Conservation (phyloP, 2,888 invertebrate genomes). For the Coremacera marginata region DNA sequence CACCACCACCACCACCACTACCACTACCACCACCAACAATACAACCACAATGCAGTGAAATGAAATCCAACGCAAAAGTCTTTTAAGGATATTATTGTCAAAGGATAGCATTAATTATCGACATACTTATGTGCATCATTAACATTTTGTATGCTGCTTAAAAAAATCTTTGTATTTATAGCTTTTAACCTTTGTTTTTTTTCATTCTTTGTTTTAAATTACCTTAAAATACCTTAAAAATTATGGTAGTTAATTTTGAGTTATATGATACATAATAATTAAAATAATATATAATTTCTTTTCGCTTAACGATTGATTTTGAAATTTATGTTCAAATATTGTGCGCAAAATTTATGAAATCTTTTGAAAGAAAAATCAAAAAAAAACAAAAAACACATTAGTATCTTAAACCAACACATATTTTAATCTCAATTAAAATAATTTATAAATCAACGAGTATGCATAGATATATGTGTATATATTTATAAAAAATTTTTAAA, state of each 20-base stretch:
- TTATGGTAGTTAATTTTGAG: conserved; percentile 12
- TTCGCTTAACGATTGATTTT: neutral
- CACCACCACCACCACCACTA: neutral
- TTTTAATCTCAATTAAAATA: neutral
- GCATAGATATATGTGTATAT: neutral
- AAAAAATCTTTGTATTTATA: conserved; percentile 17
- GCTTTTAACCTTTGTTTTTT: neutral
- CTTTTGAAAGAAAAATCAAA: neutral
- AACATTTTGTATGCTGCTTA: neutral
- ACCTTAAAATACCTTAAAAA: neutral
- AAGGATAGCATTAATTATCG: no score
- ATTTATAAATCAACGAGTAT: neutral
- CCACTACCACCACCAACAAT: neutral
- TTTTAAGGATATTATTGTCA: neutral
- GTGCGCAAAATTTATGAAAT: neutral
- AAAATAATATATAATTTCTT: neutral
- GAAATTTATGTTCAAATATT: neutral
- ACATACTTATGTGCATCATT: no score
- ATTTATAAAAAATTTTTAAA: neutral
- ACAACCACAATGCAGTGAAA: neutral
- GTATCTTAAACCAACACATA: neutral
- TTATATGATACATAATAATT: no score
- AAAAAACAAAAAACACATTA: neutral
- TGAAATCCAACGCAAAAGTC: conserved; percentile 1
- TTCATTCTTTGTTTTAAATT: neutral